A percentile compares a stretch with the other conserved stretches of the same genome.
Conservation (phyloP, 2,797 vertebrate genomes). For the Phoxinus dragarum region DNA sequence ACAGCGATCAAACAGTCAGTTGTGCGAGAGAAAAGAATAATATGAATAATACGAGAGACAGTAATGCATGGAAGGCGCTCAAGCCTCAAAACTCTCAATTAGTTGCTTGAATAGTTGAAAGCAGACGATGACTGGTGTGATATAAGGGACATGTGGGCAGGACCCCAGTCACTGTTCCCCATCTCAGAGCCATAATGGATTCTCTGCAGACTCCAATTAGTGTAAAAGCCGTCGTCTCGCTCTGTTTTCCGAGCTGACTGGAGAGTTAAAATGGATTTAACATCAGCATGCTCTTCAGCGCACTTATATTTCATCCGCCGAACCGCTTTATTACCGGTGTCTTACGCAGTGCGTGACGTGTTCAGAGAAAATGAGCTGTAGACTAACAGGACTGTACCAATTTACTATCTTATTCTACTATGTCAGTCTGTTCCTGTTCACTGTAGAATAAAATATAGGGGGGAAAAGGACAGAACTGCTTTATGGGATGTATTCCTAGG, state of each 20-base stretch:
- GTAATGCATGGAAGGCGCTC: not conserved
- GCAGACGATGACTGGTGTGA: conserved; percentile 7
- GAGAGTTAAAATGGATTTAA: conserved; percentile 74
- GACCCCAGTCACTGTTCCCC: conserved; percentile 53
- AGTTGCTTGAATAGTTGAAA: conserved; percentile 39
- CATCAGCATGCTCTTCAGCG: conserved; percentile 64
- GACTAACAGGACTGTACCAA: conserved; percentile 15
- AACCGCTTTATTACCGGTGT: conserved; percentile 19
- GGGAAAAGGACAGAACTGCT: not conserved
- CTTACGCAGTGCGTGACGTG: conserved; percentile 8
- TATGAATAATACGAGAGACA: conserved; percentile 7
- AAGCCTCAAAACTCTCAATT: conserved; percentile 50
- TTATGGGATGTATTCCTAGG: conserved; percentile 2
- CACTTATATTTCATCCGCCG: conserved; percentile 65
- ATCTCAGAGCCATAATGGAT: conserved; percentile 60
- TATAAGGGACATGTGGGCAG: conserved; percentile 33
- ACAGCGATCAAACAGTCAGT: conserved; percentile 6
- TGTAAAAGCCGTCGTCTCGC: conserved; percentile 64
- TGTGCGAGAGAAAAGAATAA: conserved; percentile 9
- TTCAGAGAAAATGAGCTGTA: conserved; percentile 29
- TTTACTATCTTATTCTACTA: conserved; percentile 12
- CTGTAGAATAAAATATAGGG: not conserved
- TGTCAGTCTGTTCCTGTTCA: conserved; percentile 16
- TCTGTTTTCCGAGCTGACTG: conserved; percentile 60
- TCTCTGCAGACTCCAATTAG: conserved; percentile 74